Evolutionary conservation across 2,888 invertebrate species (phyloP).

Genomic region (Sphaeridia pumilis): DNA sequence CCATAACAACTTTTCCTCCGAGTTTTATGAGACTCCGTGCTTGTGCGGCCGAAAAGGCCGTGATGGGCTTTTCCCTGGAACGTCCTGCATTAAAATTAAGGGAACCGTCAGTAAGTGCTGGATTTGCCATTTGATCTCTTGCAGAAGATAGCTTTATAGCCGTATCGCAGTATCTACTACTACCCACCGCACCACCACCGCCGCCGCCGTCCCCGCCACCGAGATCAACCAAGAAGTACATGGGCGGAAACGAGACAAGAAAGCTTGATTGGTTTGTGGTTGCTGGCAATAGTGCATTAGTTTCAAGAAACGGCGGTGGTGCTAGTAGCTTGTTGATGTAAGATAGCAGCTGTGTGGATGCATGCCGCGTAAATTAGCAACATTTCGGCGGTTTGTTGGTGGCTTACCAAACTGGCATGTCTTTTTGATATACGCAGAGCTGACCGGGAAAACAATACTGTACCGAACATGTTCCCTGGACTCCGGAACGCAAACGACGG

Average conservation of each 20-base stretch:
- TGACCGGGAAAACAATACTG: conserved; percentile 65
- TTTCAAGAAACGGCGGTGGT: too few species aligned
- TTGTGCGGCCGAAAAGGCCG: conserved; percentile 87
- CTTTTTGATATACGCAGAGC: too few species aligned
- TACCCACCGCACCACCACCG: too few species aligned
- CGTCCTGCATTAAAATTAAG: conserved; percentile 89
- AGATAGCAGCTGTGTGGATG: too few species aligned
- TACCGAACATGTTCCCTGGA: conserved; percentile 91
- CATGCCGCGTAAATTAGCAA: too few species aligned
- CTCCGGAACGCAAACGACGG: conserved; percentile 87
- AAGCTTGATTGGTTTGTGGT: not conserved
- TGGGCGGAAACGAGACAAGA: not conserved
- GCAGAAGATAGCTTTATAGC: too few species aligned
- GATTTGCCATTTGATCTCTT: not conserved
- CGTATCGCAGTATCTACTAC: too few species aligned
- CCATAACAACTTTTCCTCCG: conserved; percentile 76
- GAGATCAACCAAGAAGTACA: not conserved
- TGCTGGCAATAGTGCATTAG: too few species aligned
- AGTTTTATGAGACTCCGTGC: conserved; percentile 78
- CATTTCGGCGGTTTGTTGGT: too few species aligned
- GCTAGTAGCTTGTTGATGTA: too few species aligned
- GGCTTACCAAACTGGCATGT: too few species aligned
- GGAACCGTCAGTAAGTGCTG: conserved; percentile 43
- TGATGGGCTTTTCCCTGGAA: conserved; percentile 88
- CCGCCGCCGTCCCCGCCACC: too few species aligned